These are phyloP conservation scores for Myocastor coypus DNA, from an alignment of 2,113 vertebrate species.

Conservation along the genomic window DNA sequence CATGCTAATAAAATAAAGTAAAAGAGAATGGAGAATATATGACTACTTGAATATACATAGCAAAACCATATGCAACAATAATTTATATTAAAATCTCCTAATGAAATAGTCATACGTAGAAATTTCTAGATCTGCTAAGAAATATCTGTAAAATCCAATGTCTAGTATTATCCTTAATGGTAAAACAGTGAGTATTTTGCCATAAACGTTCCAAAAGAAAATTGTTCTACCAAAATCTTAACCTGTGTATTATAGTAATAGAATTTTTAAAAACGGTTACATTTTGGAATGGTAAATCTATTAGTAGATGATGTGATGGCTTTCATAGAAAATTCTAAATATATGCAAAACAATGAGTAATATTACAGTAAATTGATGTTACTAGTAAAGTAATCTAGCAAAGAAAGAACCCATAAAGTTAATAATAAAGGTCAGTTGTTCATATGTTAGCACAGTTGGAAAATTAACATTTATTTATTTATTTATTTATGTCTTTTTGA, in stretches of 20 bases:
- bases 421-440: not conserved
- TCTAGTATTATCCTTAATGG: not conserved
- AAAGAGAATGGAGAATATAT: not conserved
- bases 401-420: not conserved
- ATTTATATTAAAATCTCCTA: not conserved
- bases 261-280: not conserved
- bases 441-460: not conserved
- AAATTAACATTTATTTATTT: not conserved
- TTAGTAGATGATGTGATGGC: not conserved
- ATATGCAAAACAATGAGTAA: not conserved
- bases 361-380: not conserved
- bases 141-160: not conserved
- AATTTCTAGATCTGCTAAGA: not conserved
- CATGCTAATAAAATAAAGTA: slow-evolving; percentile 7
- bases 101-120: not conserved
- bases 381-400: not conserved
- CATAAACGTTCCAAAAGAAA: not conserved
- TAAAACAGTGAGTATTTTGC: not conserved
- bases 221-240: not conserved
- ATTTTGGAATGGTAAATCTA: slow-evolving; percentile 11
- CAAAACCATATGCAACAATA: not conserved
- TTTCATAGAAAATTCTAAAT: slow-evolving; percentile 1
- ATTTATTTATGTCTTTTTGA: no score
- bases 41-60: not conserved
- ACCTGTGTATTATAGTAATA: not conserved